Percentiles rank a stretch among this genome's conserved stretches.
phyloP scores from a whole-genome alignment of 2,888 invertebrate genomes.

The Mycalesis mineus region DNA sequence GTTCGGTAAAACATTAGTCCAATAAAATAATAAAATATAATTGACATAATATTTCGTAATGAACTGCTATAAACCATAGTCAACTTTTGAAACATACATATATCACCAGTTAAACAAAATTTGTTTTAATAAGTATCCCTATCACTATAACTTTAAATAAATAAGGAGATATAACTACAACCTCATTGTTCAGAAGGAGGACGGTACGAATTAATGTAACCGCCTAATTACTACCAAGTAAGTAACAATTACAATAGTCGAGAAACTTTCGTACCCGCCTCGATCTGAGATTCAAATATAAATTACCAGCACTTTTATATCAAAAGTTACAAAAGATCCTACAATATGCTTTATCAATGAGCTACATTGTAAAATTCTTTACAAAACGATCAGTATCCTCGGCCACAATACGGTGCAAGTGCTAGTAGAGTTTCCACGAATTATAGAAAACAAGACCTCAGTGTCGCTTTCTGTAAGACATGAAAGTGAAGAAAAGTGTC shows the following conservation, averaged over 20 bases:
- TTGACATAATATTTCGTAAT: constrained; percentile 36
- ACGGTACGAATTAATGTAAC: constrained; percentile 73
- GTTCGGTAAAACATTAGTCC: constrained; percentile 57
- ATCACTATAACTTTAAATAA: constrained; percentile 75
- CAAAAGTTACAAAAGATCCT: constrained; percentile 75
- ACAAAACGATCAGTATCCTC: constrained; percentile 60
- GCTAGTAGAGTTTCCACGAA: constrained; percentile 59
- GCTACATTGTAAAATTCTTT: constrained; percentile 63
- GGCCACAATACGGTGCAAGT: constrained; percentile 63
- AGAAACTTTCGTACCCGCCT: constrained; percentile 68
- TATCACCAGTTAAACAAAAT: constrained; percentile 44
- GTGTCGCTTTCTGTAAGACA: constrained; percentile 69
- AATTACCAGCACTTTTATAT: constrained; percentile 75
- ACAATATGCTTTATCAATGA: constrained; percentile 60
- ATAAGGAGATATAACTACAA: constrained; percentile 75
- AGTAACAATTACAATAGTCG: constrained; percentile 58
- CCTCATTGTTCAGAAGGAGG: constrained; percentile 64
- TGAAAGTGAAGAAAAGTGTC: constrained; percentile 57
- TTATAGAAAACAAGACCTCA: constrained; percentile 67
- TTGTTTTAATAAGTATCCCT: constrained; percentile 42
- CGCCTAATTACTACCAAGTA: constrained; percentile 44
- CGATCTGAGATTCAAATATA: constrained; percentile 52
- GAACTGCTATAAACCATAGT: constrained; percentile 28
- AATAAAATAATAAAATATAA: constrained; percentile 49
- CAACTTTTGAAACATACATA: constrained; percentile 42